phyloP scores from a whole-genome alignment of 2,113 vertebrate species.

The Scalopus aquaticus region DNA sequence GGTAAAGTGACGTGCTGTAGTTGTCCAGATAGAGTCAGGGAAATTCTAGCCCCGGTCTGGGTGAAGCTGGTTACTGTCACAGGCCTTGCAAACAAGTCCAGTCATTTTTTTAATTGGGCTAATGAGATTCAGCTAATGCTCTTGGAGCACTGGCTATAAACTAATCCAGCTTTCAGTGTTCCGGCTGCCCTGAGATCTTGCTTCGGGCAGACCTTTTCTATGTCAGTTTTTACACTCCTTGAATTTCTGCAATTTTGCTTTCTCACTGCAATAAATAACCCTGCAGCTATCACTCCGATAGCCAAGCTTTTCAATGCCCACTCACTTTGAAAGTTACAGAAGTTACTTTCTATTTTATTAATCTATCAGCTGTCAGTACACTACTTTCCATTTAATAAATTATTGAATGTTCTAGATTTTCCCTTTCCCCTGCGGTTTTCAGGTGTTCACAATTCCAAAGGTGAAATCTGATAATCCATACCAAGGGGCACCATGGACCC shows the following conservation, averaged over 20 bases:
- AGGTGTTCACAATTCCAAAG: neutral
- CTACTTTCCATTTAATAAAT: neutral
- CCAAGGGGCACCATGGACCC: neutral
- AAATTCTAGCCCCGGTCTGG: neutral
- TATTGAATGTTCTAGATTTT: neutral
- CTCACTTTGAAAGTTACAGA: neutral
- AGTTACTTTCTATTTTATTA: slow-evolving; percentile 6
- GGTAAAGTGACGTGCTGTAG: neutral
- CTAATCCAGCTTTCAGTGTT: neutral
- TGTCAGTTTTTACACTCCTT: neutral
- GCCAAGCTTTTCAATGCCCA: neutral
- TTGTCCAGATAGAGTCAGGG: neutral
- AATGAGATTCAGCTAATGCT: neutral
- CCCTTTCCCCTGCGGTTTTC: neutral
- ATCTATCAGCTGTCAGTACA: neutral
- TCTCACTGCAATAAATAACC: neutral
- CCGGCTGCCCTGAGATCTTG: neutral
- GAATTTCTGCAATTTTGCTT: neutral
- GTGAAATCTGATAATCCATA: neutral
- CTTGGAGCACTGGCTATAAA: neutral
- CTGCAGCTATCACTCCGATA: neutral
- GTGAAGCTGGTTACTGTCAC: neutral
- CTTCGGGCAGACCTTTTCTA: neutral
- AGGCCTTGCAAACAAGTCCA: neutral
- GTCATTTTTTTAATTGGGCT: neutral